Evolutionary conservation across 2,113 vertebrate species (phyloP), one percentile per base, ranked within the genome.

Genomic region (Lophotis ruficrista): DNA sequence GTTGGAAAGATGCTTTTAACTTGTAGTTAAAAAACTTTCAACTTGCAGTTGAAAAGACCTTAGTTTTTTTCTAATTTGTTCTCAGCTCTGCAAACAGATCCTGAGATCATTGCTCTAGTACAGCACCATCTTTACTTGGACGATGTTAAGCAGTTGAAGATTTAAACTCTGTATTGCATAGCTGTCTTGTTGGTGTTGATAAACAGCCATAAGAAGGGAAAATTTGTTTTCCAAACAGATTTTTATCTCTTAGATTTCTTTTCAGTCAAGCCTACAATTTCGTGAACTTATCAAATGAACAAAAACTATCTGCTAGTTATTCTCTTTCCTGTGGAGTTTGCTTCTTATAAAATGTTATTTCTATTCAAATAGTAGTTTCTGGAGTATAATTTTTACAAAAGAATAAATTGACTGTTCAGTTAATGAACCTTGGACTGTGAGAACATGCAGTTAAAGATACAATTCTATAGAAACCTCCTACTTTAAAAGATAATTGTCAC

Each of bases 171-270:
- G 0, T 51, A 9, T 69, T 37, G 9, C 35, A 37, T 35, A 38
- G 16, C 57, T 94, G 50, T 90, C 22, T 88, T 48, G 53, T 57
- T 41, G 23, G 8, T 30, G 16, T 81, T 93, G 41, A 72, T 66
- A 48, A 94, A 65, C 14, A 95, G 35, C 18, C 75, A 77, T 68
- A 48, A 58, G 68, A 83, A 76, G 17, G 68, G 77, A 68, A 66
- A 50, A 50, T 56, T 37, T 78, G 2, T 86, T 82, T 94, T 94
- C 47, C 31, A 50, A 77, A 70, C 5, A 70, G 41, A 14, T 94
- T 92, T 93, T 96, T 93, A 0, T 93, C 30, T 86, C 53, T 87
- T n/a, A 58, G 37, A 41, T 91, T 89, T 86, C 37, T 79, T 94
- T 94, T 90, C 89, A 88, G 5, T 90, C 38, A 79, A 94, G 58